Percentiles rank a stretch among this genome's conserved stretches.
These are phyloP conservation scores for Gambelia wislizenii DNA, from an alignment of 2,797 vertebrate species.

Conservation along the genomic window DNA sequence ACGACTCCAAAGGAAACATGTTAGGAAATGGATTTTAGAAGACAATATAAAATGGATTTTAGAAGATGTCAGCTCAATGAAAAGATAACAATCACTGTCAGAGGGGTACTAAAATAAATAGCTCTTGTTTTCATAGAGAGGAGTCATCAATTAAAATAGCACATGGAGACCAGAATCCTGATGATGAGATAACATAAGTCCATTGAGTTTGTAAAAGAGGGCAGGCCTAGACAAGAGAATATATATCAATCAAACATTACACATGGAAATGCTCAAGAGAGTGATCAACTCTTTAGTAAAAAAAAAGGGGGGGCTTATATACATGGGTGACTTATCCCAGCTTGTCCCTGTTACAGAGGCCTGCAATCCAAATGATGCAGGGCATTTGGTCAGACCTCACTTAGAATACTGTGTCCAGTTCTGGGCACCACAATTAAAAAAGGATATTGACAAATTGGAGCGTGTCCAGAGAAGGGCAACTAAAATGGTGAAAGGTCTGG, in stretches of 20 bases:
- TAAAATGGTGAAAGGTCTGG: no score
- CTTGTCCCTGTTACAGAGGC: no score
- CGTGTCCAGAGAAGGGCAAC: no score
- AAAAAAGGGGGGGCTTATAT: no score
- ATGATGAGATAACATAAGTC: not conserved
- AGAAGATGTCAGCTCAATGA: not conserved
- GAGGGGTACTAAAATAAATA: not conserved
- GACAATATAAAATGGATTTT: not conserved
- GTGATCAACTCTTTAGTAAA: not conserved
- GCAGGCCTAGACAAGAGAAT: not conserved
- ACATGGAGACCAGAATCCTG: not conserved
- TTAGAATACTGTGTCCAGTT: no score
- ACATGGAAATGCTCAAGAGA: not conserved
- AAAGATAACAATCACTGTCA: not conserved
- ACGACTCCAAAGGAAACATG: not conserved
- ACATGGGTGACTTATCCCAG: no score
- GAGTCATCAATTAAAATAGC: not conserved
- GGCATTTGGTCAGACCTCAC: no score
- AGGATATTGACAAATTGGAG: no score
- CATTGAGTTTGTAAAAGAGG: not conserved
- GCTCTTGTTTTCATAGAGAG: not conserved
- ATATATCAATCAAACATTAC: not conserved
- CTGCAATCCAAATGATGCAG: no score
- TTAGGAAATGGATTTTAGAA: not conserved
- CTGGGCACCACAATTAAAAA: no score